phyloP scores from a whole-genome alignment of 2,888 invertebrate genomes.

The Limnephilus auricula region DNA sequence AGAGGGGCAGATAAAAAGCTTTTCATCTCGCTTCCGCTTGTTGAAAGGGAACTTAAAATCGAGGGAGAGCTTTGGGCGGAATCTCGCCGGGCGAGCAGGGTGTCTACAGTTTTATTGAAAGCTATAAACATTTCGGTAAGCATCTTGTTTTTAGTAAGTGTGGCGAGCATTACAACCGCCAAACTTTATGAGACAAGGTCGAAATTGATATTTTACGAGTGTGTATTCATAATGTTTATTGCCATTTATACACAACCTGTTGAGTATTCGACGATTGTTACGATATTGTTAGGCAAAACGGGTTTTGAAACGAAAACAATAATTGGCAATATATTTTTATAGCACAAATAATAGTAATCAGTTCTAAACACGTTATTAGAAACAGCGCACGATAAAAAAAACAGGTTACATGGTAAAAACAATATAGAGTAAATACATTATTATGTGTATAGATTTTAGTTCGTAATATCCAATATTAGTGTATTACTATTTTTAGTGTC shows the following conservation, averaged over 20 bases:
- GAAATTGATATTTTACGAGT: conserved; percentile 68
- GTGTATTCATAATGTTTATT: conserved; percentile 42
- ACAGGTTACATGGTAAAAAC: not conserved
- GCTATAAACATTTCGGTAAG: conserved; percentile 66
- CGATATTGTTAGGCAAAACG: not conserved
- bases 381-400: not conserved
- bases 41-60: conserved; percentile 6
- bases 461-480: too few species aligned
- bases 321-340: not conserved
- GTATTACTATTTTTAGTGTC: too few species aligned
- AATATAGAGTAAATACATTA: too few species aligned
- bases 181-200: conserved; percentile 78
- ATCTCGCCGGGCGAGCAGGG: not conserved
- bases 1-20: conserved; percentile 44
- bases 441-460: too few species aligned
- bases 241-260: conserved; percentile 47
- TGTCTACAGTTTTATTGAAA: conserved; percentile 65
- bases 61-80: conserved; percentile 53
- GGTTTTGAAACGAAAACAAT: not conserved
- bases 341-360: not conserved
- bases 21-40: conserved; percentile 52
- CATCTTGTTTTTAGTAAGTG: conserved; percentile 63
- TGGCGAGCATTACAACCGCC: conserved; percentile 56
- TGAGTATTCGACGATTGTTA: not conserved
- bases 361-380: not conserved